Evolutionary conservation across 2,113 vertebrate genomes (phyloP).

Genomic region (Elanus axillaris): DNA sequence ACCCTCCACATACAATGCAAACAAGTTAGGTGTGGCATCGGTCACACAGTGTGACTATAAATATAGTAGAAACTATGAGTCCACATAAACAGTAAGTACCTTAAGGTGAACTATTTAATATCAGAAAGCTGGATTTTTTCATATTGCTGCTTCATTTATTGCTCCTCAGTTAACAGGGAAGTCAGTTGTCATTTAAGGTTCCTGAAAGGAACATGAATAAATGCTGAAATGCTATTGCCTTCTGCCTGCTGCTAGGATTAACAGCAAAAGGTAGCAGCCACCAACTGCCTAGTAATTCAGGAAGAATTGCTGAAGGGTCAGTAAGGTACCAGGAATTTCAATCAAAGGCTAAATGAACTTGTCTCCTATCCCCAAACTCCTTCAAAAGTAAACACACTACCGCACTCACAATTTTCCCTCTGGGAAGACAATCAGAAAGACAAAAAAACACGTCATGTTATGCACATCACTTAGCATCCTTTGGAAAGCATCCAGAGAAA

Average conservation of each 20-base stretch:
- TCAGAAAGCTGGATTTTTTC: not conserved
- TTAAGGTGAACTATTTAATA: not conserved
- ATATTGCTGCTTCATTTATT: not conserved
- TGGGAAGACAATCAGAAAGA: not conserved
- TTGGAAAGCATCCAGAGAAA: constrained; percentile 8
- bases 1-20: not conserved
- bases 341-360: not conserved
- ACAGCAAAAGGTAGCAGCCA: not conserved
- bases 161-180: not conserved
- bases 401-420: not conserved
- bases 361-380: not conserved
- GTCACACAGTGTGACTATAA: not conserved
- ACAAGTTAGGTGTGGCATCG: not conserved
- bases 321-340: not conserved
- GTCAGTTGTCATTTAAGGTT: not conserved
- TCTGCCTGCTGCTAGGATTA: not conserved
- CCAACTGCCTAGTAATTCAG: not conserved
- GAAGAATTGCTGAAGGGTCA: not conserved
- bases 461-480: not conserved
- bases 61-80: not conserved
- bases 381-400: not conserved
- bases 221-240: not conserved
- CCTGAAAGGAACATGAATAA: not conserved
- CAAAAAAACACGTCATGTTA: not conserved
- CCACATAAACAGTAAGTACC: not conserved